These are phyloP conservation scores for Globicephala melas DNA, from an alignment of 2,113 vertebrate species.

Conservation along the genomic window DNA sequence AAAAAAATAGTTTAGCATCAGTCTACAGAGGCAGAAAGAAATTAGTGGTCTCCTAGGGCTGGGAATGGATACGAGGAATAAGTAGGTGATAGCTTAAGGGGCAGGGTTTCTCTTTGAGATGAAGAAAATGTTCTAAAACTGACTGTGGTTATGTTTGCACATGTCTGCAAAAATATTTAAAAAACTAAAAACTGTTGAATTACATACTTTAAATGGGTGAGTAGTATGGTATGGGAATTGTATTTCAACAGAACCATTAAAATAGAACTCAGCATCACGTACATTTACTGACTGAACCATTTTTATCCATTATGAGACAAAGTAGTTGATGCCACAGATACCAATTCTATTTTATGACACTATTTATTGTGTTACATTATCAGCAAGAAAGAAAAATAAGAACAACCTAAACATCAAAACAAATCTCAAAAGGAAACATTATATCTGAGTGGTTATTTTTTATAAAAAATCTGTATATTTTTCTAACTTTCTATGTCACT, in stretches of 20 bases:
- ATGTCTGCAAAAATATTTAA: background rate
- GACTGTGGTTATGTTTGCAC: background rate
- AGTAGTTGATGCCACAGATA: background rate
- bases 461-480: background rate
- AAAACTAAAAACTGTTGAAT: background rate
- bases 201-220: background rate
- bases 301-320: constrained; percentile 1
- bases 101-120: background rate
- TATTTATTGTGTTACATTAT: background rate
- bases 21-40: background rate
- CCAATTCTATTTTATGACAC: background rate
- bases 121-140: background rate
- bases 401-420: background rate
- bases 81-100: background rate
- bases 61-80: background rate
- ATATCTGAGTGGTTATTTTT: background rate
- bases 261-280: background rate
- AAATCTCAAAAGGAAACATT: background rate
- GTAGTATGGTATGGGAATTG: background rate
- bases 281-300: constrained; percentile 10
- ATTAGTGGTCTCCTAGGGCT: background rate
- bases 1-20: background rate
- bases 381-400: background rate
- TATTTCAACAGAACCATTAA: background rate
- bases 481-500: background rate